Conservation (phyloP, 2,113 vertebrate genomes). For the Oophaga pumilio region DNA sequence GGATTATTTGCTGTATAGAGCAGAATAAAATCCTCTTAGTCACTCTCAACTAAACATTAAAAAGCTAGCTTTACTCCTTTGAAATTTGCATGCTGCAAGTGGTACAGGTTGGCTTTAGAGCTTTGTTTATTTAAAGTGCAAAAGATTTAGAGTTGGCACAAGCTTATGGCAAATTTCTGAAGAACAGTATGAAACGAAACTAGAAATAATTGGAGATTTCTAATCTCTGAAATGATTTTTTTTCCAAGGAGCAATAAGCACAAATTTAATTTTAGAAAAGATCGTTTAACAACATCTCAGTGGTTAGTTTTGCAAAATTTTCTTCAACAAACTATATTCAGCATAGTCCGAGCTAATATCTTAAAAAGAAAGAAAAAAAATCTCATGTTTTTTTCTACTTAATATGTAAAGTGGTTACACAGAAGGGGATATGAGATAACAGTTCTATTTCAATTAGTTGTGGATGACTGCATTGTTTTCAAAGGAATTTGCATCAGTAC, state of each 20-base stretch:
- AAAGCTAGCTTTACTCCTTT: not conserved
- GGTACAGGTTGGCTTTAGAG: constrained; percentile 16
- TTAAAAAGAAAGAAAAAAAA: not conserved
- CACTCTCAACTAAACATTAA: constrained; percentile 9
- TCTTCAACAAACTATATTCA: constrained; percentile 26
- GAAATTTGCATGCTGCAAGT: constrained; percentile 17
- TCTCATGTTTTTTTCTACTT: constrained; percentile 34
- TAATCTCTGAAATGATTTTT: not conserved
- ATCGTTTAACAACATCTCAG: not conserved
- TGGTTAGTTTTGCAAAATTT: constrained; percentile 28
- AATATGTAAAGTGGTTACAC: constrained; percentile 55
- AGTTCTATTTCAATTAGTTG: constrained; percentile 59
- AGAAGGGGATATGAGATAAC: constrained; percentile 57
- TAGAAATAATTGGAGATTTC: not conserved
- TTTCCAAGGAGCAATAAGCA: constrained; percentile 1
- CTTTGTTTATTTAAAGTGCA: constrained; percentile 17
- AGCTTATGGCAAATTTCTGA: not conserved
- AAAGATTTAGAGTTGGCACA: constrained; percentile 32
- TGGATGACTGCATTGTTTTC: constrained; percentile 58
- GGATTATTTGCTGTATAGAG: not conserved
- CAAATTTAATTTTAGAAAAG: constrained; percentile 1
- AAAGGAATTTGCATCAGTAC: constrained; percentile 54
- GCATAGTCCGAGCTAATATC: constrained; percentile 11
- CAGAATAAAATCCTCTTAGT: constrained; percentile 11
- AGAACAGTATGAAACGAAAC: not conserved